phyloP scores from a whole-genome alignment of 2,797 vertebrate genomes.

The Malurus splendens region DNA sequence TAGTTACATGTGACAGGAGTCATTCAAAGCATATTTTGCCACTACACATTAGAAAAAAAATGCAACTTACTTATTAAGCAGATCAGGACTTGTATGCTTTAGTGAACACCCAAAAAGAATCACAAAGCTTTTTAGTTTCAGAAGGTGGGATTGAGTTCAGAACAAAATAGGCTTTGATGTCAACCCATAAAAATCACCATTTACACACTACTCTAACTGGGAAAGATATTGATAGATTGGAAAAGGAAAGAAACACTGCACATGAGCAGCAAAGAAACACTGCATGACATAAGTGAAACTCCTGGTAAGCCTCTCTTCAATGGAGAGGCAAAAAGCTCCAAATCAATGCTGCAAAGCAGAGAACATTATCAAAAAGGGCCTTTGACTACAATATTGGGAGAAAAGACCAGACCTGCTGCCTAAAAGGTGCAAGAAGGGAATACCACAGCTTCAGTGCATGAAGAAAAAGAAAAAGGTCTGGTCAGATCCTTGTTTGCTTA shows the following conservation, averaged over 20 bases:
- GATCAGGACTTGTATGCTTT: not conserved
- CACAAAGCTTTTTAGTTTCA: not conserved
- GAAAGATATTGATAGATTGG: not conserved
- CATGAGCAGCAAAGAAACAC: constrained; percentile 18
- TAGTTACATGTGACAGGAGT: not conserved
- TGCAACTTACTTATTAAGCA: not conserved
- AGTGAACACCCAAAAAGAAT: not conserved
- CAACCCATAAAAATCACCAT: not conserved
- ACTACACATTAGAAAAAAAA: not conserved
- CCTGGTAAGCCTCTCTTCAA: not conserved
- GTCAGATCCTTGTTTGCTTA: constrained; percentile 58
- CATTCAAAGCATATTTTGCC: not conserved
- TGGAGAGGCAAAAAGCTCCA: not conserved
- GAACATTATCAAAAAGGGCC: constrained; percentile 18
- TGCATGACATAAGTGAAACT: not conserved
- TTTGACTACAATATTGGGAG: not conserved
- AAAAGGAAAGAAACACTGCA: constrained; percentile 19
- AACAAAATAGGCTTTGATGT: not conserved
- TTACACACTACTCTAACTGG: not conserved
- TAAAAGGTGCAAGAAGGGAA: constrained; percentile 38
- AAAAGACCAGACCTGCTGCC: constrained; percentile 47
- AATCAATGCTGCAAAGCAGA: constrained; percentile 47
- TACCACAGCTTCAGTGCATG: constrained; percentile 28
- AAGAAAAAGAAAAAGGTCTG: constrained; percentile 48
- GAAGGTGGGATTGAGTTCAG: not conserved